phyloP scores from a whole-genome alignment of 2,797 vertebrate species.

The Anabacerthia variegaticeps region DNA sequence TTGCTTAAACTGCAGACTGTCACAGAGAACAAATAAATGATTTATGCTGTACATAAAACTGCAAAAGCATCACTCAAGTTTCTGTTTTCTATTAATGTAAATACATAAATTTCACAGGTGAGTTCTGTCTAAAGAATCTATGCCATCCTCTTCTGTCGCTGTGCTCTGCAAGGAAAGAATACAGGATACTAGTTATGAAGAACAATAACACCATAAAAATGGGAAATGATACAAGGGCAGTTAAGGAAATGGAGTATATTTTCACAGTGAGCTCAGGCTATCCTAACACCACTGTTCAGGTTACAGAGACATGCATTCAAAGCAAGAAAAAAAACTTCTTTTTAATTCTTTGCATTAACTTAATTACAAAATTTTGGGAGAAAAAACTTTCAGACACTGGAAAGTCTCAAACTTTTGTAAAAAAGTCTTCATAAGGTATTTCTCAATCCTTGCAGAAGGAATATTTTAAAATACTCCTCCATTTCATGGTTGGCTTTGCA shows the following conservation, averaged over 20 bases:
- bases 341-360: not conserved
- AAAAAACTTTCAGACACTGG: not conserved
- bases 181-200: not conserved
- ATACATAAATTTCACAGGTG: constrained; percentile 7
- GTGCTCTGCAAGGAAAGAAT: not conserved
- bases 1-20: constrained; percentile 52
- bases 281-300: not conserved
- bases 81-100: constrained; percentile 33
- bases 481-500: not conserved
- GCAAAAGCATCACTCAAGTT: constrained; percentile 24
- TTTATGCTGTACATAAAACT: not conserved
- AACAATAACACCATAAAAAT: not conserved
- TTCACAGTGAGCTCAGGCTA: not conserved
- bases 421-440: not conserved
- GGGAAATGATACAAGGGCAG: not conserved
- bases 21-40: constrained; percentile 27
- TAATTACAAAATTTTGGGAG: not conserved
- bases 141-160: not conserved
- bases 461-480: not conserved
- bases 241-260: not conserved
- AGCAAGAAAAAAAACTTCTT: not conserved
- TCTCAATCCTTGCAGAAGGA: not conserved
- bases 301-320: not conserved
- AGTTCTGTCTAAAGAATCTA: not conserved
- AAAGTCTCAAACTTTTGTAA: not conserved